Evolutionary conservation across 2,888 invertebrate genomes (phyloP), one percentile per base, ranked within the genome.

Genomic region (Axea sp.): DNA sequence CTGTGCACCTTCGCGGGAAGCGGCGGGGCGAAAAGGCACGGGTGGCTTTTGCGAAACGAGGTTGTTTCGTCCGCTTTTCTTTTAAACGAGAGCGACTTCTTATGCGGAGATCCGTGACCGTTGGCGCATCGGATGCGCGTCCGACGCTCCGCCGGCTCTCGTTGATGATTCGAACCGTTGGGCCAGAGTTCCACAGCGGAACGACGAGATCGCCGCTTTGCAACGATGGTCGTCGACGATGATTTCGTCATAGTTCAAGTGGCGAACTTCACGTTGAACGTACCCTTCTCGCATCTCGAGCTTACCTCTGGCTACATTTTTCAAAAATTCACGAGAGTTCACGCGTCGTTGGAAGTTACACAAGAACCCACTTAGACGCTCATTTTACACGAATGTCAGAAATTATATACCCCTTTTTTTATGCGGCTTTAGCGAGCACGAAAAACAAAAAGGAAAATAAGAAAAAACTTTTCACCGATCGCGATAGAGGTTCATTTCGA

Each of bases 361-460:
- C 37, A 67, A 73, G 73, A 67, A 55, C 49, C 73, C 62, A 73
- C 73, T 73, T 67, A 73, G 67, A 67, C 62, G 73, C 55, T 73
- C 73, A 67, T 73, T 73, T 73, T 73, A 73, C 73, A 60, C 49
- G 53, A 60, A 53, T 39, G 24, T 59, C 53, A 59, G 41, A 49
- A 55, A 55, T 67, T 41, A 43, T 51, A 9, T 41, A 8, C 45
- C 22, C n/a, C n/a, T 11, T 37, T 26, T 8, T 30, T 33, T 30
- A 17, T 33, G 39, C 33, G 7, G 19, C 11, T 47, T 47, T 37
- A 5, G 2, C 5, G 30, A 51, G 9, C 11, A 14, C 1, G 8
- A 37, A 19, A 53, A 28, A 28, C 3, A n/a, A n/a, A n/a, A n/a
- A n/a, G n/a, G n/a, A n/a, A n/a, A n/a, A n/a, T n/a, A n/a, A n/a